Conservation (phyloP, 2,113 vertebrate species). For the Nothoprocta perdicaria region DNA sequence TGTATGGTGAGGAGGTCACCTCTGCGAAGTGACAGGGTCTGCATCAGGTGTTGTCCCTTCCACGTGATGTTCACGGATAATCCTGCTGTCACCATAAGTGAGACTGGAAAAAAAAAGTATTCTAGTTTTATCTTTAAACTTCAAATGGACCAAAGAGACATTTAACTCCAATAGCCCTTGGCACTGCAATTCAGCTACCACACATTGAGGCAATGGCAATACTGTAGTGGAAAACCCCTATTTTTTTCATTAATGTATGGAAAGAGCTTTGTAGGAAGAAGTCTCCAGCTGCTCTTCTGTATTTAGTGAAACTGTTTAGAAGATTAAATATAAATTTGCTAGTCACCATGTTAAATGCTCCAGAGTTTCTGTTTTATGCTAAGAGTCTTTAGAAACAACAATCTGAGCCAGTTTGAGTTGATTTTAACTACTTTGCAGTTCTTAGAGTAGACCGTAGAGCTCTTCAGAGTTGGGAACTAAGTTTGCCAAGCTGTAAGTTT, state of each 20-base stretch:
- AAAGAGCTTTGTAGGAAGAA: neutral
- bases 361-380: neutral
- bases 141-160: neutral
- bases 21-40: neutral
- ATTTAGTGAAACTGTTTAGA: neutral
- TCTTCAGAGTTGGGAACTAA: neutral
- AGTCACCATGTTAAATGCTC: neutral
- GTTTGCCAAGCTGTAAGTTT: neutral
- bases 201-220: neutral
- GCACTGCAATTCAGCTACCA: rapidly evolving
- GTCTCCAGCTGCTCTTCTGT: neutral
- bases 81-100: neutral
- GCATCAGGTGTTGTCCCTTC: neutral
- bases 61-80: neutral
- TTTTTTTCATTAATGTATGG: neutral
- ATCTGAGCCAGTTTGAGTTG: neutral
- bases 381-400: neutral
- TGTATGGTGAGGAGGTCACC: rapidly evolving
- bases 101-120: neutral
- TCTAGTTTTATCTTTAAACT: neutral
- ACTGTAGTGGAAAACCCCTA: neutral
- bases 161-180: neutral
- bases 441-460: neutral
- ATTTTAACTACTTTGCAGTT: neutral
- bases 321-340: neutral